A percentile compares a stretch with the other conserved stretches of the same genome.
These are phyloP conservation scores for Pica pica DNA, from an alignment of 2,113 vertebrate species.

Conservation along the genomic window DNA sequence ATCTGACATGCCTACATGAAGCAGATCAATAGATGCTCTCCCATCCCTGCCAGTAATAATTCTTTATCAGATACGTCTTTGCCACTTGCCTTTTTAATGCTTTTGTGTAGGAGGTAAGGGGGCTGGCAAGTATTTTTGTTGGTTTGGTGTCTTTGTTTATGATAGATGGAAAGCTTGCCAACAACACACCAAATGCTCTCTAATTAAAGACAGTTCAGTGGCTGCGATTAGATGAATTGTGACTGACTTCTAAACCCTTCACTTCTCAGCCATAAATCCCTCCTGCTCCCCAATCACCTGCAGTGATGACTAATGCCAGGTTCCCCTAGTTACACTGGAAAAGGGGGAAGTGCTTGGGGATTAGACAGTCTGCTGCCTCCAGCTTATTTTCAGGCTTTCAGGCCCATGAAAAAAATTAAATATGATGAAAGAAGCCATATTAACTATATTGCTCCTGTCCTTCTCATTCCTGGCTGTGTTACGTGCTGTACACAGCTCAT, in stretches of 20 bases:
- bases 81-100: neutral
- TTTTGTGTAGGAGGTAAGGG: neutral
- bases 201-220: neutral
- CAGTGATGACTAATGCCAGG: neutral
- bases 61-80: neutral
- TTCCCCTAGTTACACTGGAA: neutral
- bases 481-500: neutral
- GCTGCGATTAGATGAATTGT: neutral
- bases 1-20: neutral
- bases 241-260: neutral
- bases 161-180: constrained; percentile 14
- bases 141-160: constrained; percentile 1
- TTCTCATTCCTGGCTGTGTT: neutral
- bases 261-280: neutral
- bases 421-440: neutral
- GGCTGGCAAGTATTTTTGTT: neutral
- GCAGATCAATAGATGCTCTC: neutral
- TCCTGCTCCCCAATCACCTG: neutral
- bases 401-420: neutral
- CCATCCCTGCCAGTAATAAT: neutral
- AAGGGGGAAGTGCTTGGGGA: neutral
- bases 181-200: neutral
- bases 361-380: neutral
- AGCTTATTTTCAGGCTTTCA: constrained; percentile 3
- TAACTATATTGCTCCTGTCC: neutral